Evolutionary conservation across 1,140 invertebrate genomes (phyloP), one percentile per base, ranked within the genome.

Genomic region (Dermatophagoides farinae): DNA sequence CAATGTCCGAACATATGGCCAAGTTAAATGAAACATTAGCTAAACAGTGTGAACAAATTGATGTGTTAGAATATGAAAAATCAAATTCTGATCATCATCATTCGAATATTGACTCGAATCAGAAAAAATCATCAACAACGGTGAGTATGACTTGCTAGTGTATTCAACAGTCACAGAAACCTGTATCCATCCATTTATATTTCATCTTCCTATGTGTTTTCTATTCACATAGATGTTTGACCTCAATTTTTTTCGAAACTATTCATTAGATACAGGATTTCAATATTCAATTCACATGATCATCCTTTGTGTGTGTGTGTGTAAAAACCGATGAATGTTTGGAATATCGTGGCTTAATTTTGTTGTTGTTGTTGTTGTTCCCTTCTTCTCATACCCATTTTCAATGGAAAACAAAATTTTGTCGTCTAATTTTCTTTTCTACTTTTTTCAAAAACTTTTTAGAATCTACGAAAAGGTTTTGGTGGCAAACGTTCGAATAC

Each of bases 1-100:
- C 86, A 44, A 83, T 93, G 76, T 88, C 85, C 60, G 88, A 92
- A 71, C 88, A 92, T 76, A 77, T 92, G 64, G 88, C 88, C 20
- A 83, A 82, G 61, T 82, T 92, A 74, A 92, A 89, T 72, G 88
- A 91, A 65, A 88, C 88, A 72, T 44, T 55, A n/a, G 14, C 85
- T 40, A 70, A 74, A 57, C 83, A 87, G 70, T 82, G 82, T 65
- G 85, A 88, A 71, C 79, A 84, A 69, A 74, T 76, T 58, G 73
- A 76, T 66, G 68, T 67, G 37, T 65, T 75, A 1, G 71, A 70
- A 59, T 66, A 70, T 69, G 11, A 50, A 20, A 20, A 16, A 44
- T 12, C 12, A 20, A 14, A 55, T 12, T 23, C 14, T 12, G 10
- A 55, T 5, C 53, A 55, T 6, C 5, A 38, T 5, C 5, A 38